A percentile compares a stretch with the other conserved stretches of the same genome.
Evolutionary conservation across 2,888 invertebrate species (phyloP).

Genomic region (Bedellia somnulentella): DNA sequence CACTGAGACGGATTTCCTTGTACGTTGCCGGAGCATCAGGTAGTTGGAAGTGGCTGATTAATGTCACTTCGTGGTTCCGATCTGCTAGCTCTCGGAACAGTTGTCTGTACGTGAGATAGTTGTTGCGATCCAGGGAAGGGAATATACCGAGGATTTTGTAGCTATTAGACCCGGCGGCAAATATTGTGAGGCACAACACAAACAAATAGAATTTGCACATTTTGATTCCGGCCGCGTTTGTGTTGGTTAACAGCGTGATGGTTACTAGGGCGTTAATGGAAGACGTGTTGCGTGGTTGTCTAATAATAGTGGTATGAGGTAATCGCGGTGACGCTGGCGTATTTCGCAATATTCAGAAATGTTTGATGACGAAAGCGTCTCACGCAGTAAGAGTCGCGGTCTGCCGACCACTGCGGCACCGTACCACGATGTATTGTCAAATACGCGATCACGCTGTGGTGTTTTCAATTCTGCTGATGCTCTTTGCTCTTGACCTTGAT

Average conservation of each 20-base stretch:
- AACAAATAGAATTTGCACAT: slow-evolving; percentile 5
- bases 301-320: slow-evolving; percentile 57
- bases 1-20: slow-evolving; percentile 52
- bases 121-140: slow-evolving; percentile 52
- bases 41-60: slow-evolving; percentile 52
- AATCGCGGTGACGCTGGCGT: slow-evolving; percentile 37
- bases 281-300: slow-evolving; percentile 33
- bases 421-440: too few relatives aligned
- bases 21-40: slow-evolving; percentile 48
- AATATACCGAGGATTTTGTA: slow-evolving; percentile 58
- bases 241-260: slow-evolving; percentile 27
- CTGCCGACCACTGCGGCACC: too few relatives aligned
- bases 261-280: slow-evolving; percentile 44
- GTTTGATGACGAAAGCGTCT: slow-evolving; percentile 35
- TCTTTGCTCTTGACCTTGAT: slow-evolving; percentile 44
- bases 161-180: slow-evolving; percentile 24
- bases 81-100: slow-evolving; percentile 51
- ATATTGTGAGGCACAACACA: slow-evolving; percentile 14
- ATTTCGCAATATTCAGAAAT: slow-evolving; percentile 48
- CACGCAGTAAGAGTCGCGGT: too few relatives aligned
- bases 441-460: too few relatives aligned
- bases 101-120: slow-evolving; percentile 50
- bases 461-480: too few relatives aligned
- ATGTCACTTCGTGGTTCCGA: slow-evolving; percentile 55
- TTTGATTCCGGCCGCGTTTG: slow-evolving; percentile 30